These are phyloP conservation scores for Eurytoma californica DNA, from an alignment of 2,888 invertebrate species.

Conservation along the genomic window DNA sequence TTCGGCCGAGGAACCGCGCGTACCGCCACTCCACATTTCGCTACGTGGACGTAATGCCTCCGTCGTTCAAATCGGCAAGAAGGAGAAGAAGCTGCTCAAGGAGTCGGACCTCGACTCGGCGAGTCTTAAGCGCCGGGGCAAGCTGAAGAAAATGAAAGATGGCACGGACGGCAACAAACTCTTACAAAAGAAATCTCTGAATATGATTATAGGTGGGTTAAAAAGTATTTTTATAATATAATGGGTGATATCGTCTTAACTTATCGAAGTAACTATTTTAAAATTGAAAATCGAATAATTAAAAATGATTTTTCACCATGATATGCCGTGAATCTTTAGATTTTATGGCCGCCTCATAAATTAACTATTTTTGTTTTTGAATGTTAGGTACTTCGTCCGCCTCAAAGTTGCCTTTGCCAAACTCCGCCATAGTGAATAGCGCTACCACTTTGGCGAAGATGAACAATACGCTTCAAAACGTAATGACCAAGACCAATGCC, in stretches of 20 bases:
- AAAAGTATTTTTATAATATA: not conserved
- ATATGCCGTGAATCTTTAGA: too few species aligned
- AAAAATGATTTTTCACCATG: not conserved
- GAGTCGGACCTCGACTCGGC: slow-evolving; percentile 70
- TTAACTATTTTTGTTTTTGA: not conserved
- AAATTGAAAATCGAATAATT: slow-evolving; percentile 16
- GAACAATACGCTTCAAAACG: slow-evolving; percentile 69
- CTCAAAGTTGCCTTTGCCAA: slow-evolving; percentile 70
- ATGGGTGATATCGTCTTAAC: too few species aligned
- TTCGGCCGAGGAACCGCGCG: slow-evolving; percentile 83
- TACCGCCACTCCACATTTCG: slow-evolving; percentile 92
- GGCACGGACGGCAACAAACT: slow-evolving; percentile 70
- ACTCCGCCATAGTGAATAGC: slow-evolving; percentile 69
- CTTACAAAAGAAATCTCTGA: slow-evolving; percentile 72
- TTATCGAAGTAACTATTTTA: not conserved
- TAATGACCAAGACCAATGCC: slow-evolving; percentile 70
- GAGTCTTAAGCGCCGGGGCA: slow-evolving; percentile 72
- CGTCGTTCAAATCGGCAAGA: slow-evolving; percentile 88
- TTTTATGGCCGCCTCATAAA: too few species aligned
- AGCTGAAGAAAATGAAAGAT: slow-evolving; percentile 78
- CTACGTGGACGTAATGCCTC: slow-evolving; percentile 87
- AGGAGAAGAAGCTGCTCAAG: slow-evolving; percentile 79
- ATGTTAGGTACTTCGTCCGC: slow-evolving; percentile 64
- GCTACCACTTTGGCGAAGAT: slow-evolving; percentile 68
- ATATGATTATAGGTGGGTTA: slow-evolving; percentile 64